Conservation (phyloP, 2,888 invertebrate genomes). For the Scaptomyza polygonia region DNA sequence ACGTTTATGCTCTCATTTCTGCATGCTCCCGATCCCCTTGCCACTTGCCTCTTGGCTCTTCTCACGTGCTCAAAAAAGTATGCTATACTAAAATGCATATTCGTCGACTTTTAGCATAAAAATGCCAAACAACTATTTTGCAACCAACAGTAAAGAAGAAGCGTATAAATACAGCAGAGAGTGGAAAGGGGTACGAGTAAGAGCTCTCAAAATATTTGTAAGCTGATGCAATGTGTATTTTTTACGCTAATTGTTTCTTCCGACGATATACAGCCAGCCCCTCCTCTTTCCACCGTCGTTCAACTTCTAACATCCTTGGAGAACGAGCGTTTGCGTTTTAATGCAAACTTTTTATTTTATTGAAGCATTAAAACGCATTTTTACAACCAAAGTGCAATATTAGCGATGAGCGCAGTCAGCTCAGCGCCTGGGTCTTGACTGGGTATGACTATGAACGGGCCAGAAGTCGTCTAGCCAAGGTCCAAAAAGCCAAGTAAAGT, state of each 20-base stretch:
- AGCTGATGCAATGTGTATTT: constrained; percentile 64
- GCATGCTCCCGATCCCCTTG: background rate
- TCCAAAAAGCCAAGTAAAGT: constrained; percentile 42
- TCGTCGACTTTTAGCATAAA: constrained; percentile 61
- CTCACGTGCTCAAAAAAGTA: constrained; percentile 31
- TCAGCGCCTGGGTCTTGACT: constrained; percentile 17
- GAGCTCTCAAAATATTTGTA: constrained; percentile 45
- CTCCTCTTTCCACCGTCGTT: background rate
- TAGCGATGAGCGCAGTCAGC: constrained; percentile 54
- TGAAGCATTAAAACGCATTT: constrained; percentile 82
- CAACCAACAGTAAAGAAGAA: constrained; percentile 23
- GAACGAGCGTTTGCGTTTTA: constrained; percentile 55
- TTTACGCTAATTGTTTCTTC: constrained; percentile 83
- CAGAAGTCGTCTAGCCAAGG: constrained; percentile 35
- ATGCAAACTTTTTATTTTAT: constrained; percentile 82
- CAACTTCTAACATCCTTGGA: constrained; percentile 8
- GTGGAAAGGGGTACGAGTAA: background rate
- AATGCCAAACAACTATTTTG: constrained; percentile 51
- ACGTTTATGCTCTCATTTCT: constrained; percentile 10
- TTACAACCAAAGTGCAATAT: constrained; percentile 79
- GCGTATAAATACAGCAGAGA: constrained; percentile 33
- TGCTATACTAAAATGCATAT: constrained; percentile 45
- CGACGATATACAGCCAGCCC: constrained; percentile 28
- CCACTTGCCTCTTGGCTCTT: background rate
- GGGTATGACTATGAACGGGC: constrained; percentile 1